Evolutionary conservation across 2,113 vertebrate species (phyloP).

Genomic region (Odontesthes bonariensis): DNA sequence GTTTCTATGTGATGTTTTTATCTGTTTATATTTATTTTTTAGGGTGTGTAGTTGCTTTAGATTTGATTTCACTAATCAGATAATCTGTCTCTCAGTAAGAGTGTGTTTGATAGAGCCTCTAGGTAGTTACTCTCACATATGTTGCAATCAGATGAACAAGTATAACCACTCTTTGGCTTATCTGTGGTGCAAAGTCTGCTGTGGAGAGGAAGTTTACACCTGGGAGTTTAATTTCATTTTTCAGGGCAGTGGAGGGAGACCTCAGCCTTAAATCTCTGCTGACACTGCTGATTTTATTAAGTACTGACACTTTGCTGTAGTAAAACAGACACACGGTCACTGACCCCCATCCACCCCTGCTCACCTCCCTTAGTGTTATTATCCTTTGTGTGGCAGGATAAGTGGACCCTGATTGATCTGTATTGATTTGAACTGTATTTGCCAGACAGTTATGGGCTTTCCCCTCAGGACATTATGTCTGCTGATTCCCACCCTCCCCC

Average conservation of each 20-base stretch:
- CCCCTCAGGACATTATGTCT: slow-evolving; percentile 67
- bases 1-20: neutral
- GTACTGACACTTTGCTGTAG: slow-evolving; percentile 14
- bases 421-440: slow-evolving; percentile 75
- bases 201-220: slow-evolving; percentile 46
- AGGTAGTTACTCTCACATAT: neutral
- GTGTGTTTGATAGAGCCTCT: neutral
- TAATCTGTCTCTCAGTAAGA: neutral
- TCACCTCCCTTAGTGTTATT: slow-evolving; percentile 29
- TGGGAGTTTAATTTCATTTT: slow-evolving; percentile 52
- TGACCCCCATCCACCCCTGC: slow-evolving; percentile 37
- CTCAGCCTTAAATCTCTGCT: slow-evolving; percentile 41
- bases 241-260: slow-evolving; percentile 21
- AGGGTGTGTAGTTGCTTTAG: neutral
- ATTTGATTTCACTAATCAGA: neutral
- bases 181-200: slow-evolving; percentile 10
- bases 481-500: slow-evolving; percentile 24
- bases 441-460: slow-evolving; percentile 65
- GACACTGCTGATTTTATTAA: slow-evolving; percentile 37
- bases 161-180: slow-evolving; percentile 10
- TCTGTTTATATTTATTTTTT: neutral
- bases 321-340: slow-evolving; percentile 36
- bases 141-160: neutral
- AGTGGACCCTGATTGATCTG: slow-evolving; percentile 68
- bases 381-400: slow-evolving; percentile 45